Conservation (phyloP, 2,888 invertebrate species). For the Scelioninae gen. 2 region DNA sequence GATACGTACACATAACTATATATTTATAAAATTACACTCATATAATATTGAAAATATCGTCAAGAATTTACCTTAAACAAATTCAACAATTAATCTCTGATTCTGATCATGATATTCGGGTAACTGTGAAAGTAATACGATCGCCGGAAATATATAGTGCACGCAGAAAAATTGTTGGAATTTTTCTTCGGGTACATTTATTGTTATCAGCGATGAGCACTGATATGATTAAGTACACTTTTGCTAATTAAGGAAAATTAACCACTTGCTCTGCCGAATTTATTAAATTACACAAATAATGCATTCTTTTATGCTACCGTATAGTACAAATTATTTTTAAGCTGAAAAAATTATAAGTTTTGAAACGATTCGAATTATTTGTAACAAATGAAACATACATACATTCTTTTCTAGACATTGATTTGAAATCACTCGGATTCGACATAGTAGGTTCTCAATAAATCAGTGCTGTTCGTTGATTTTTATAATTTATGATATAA, state of each 20-base stretch:
- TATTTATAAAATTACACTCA: slow-evolving; percentile 59
- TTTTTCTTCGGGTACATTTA: slow-evolving; percentile 29
- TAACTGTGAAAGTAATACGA: slow-evolving; percentile 33
- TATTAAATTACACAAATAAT: too few relatives aligned
- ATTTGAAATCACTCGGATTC: neutral
- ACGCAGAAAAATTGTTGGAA: slow-evolving; percentile 15
- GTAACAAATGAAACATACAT: too few relatives aligned
- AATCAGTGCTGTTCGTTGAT: slow-evolving; percentile 27
- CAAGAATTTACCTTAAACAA: slow-evolving; percentile 24
- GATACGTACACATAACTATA: slow-evolving; percentile 59
- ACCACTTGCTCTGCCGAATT: too few relatives aligned
- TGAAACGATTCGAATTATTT: too few relatives aligned
- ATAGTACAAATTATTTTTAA: too few relatives aligned
- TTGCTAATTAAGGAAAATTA: neutral
- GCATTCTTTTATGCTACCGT: too few relatives aligned
- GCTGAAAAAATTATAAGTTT: too few relatives aligned
- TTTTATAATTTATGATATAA: slow-evolving; percentile 34
- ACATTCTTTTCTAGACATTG: too few relatives aligned
- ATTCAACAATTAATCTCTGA: slow-evolving; percentile 47
- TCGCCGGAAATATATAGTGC: slow-evolving; percentile 9
- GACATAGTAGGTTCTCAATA: neutral
- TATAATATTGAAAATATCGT: slow-evolving; percentile 41
- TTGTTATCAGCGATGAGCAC: slow-evolving; percentile 43
- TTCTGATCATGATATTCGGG: slow-evolving; percentile 19
- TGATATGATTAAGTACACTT: slow-evolving; percentile 15